These are phyloP conservation scores for Campoletis sonorensis DNA, from an alignment of 1,140 invertebrate species.

Conservation along the genomic window DNA sequence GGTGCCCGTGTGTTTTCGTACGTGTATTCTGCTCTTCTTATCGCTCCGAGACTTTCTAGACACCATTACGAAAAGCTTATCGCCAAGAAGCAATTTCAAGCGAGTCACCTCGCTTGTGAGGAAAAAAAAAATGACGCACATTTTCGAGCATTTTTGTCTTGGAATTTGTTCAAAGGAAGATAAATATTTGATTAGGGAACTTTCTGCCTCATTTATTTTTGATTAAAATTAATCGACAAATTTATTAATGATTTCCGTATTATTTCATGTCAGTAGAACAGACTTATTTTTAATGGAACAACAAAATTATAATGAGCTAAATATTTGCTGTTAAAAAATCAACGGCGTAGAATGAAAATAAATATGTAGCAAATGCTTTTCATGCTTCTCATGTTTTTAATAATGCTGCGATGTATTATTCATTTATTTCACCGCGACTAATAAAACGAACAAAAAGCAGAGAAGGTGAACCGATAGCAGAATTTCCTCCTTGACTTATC, in stretches of 20 bases:
- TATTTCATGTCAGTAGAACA: no score
- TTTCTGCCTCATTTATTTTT: no score
- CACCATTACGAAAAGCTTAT: slow-evolving; percentile 13
- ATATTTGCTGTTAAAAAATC: no score
- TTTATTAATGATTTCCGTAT: no score
- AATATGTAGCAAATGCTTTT: not conserved
- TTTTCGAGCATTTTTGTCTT: no score
- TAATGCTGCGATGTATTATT: not conserved
- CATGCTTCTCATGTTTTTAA: not conserved
- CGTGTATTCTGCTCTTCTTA: slow-evolving; percentile 21
- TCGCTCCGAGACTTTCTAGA: slow-evolving; percentile 19
- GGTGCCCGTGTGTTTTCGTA: not conserved
- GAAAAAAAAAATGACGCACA: not conserved
- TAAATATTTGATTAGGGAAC: no score
- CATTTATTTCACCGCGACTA: slow-evolving; percentile 9
- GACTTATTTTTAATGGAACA: not conserved
- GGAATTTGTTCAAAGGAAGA: no score
- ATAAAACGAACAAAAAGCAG: not conserved
- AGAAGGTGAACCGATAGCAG: not conserved
- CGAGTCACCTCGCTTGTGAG: not conserved
- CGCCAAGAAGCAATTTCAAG: not conserved
- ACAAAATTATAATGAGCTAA: not conserved
- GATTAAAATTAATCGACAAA: no score
- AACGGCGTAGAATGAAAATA: no score
- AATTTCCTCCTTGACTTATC: slow-evolving; percentile 35